Conservation (phyloP, 2,113 vertebrate genomes). For the Xenopus borealis region DNA sequence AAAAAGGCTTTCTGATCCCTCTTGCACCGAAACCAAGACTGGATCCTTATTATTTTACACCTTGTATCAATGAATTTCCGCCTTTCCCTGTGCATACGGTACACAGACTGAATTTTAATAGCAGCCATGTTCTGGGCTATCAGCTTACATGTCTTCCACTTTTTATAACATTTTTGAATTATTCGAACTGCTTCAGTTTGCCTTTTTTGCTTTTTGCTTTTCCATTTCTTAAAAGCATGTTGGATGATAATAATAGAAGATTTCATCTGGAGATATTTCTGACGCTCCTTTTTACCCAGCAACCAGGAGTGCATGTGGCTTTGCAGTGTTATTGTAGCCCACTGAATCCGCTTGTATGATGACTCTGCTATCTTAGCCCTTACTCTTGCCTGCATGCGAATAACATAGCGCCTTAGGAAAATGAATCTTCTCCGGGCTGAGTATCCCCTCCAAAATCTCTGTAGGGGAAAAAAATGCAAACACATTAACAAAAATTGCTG, state of each 20-base stretch:
- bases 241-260: slow-evolving; percentile 67
- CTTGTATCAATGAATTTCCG: slow-evolving; percentile 50
- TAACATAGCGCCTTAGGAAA: slow-evolving; percentile 59
- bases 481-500: neutral
- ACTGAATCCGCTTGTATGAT: slow-evolving; percentile 58
- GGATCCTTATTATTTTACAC: slow-evolving; percentile 57
- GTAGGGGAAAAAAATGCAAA: slow-evolving; percentile 12
- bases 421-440: slow-evolving; percentile 63
- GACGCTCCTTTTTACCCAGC: slow-evolving; percentile 56
- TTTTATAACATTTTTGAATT: slow-evolving; percentile 72
- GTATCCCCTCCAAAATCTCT: slow-evolving; percentile 79
- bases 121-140: slow-evolving; percentile 59
- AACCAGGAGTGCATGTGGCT: slow-evolving; percentile 57
- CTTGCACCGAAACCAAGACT: slow-evolving; percentile 61
- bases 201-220: slow-evolving; percentile 51
- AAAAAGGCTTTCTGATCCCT: slow-evolving; percentile 49
- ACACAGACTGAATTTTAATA: slow-evolving; percentile 81
- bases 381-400: slow-evolving; percentile 74
- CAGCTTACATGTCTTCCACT: slow-evolving; percentile 61
- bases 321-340: slow-evolving; percentile 73
- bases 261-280: slow-evolving; percentile 60
- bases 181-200: slow-evolving; percentile 60
- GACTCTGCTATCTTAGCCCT: slow-evolving; percentile 68
- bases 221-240: slow-evolving; percentile 72
- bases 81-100: slow-evolving; percentile 59